Conservation (phyloP, 1,140 invertebrate species). For the Rhopalosiphum padi region DNA sequence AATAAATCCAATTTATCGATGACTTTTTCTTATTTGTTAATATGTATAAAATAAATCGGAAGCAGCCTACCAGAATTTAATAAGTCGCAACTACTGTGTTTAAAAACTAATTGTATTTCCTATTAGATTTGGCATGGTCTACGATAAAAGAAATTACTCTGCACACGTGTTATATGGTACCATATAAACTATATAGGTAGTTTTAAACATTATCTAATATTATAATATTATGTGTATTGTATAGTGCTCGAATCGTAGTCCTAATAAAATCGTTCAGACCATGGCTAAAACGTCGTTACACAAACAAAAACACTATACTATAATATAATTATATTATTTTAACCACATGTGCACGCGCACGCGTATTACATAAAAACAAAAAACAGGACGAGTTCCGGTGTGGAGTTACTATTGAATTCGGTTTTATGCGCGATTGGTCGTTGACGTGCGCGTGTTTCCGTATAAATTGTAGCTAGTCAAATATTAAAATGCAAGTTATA, state of each 20-base stretch:
- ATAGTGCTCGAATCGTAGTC: not conserved
- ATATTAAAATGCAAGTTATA: not conserved
- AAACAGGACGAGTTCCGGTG: not conserved
- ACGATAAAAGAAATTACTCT: not conserved
- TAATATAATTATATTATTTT: not conserved
- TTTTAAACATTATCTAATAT: conserved; percentile 7
- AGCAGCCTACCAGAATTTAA: no score
- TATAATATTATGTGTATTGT: not conserved
- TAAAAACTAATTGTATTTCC: not conserved
- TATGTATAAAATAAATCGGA: no score
- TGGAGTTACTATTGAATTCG: not conserved
- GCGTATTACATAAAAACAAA: not conserved
- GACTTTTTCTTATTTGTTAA: no score
- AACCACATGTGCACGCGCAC: not conserved
- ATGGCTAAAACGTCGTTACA: not conserved
- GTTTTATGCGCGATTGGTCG: not conserved
- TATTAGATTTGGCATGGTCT: not conserved
- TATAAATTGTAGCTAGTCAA: not conserved
- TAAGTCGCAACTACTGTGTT: no score
- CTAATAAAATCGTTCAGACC: not conserved
- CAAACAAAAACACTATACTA: not conserved
- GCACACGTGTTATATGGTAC: no score
- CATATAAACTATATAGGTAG: not conserved
- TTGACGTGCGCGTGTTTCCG: not conserved
- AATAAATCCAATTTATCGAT: no score